Evolutionary conservation across 2,113 vertebrate species (phyloP), one percentile per base, ranked within the genome.

Genomic region (Zapornia atra): DNA sequence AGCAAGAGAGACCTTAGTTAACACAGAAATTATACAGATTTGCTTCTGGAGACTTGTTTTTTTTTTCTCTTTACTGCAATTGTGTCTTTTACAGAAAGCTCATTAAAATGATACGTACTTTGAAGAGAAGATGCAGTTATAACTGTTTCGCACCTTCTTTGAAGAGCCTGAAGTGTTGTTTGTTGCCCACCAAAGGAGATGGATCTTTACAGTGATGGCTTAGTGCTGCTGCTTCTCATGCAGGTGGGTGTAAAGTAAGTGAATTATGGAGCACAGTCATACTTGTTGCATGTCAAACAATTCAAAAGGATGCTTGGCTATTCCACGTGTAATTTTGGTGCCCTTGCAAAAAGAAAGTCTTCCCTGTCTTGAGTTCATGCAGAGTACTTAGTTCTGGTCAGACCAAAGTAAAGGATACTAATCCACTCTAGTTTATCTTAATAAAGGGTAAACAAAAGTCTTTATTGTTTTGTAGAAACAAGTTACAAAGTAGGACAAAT

Each of bases 11-110:
- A 48, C 4, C 2, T 38, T 29, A 78, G 60, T 18, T 60, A 83
- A 70, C 38, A 78, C 6, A 24, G 18, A 36, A 80, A 83, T 70
- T 22, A 64, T 31, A 33, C 21, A 48, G 29, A 60, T 59, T 64
- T 70, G 10, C 36, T 63, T 59, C 59, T 15, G 50, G 24, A 91
- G 33, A 21, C 46, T 38, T 53, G 12, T 0, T 2, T 77, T 3
- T 4, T 42, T 29, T 18, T 4, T 48, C 4, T 53, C 44, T 11
- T 0, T 51, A 33, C 15, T 54, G 51, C 56, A 26, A 0, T 10
- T 60, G 21, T 38, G 24, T 48, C 15, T 66, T 91, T 60, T 44
- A 48, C 48, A 56, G 70, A 15, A 46, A 64, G 29, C 72, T 90
- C 61, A 33, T 68, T 88, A 9, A 75, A 79, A n/a, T 68, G 36